phyloP scores from a whole-genome alignment of 2,113 vertebrate genomes.

The Tachysurus fulvidraco region DNA sequence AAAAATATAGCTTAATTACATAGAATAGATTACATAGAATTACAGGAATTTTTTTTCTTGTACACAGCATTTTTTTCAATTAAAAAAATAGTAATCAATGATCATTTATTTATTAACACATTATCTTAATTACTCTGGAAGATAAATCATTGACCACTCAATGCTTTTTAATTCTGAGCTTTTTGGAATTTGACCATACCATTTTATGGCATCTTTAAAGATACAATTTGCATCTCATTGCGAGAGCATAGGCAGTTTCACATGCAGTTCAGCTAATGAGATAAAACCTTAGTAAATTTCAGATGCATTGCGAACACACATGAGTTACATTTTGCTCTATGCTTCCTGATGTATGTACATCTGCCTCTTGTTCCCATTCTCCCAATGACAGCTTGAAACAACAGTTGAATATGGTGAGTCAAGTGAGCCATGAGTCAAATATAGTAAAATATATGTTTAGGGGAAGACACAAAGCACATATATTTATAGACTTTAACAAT shows the following conservation, averaged over 20 bases:
- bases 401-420: constrained; percentile 6
- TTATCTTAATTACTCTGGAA: neutral
- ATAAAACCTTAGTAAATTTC: constrained; percentile 44
- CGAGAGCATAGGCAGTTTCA: neutral
- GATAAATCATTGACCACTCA: neutral
- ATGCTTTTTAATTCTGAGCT: neutral
- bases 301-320: neutral
- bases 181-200: neutral
- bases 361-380: neutral
- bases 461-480: neutral
- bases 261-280: neutral
- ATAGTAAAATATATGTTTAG: constrained; percentile 21
- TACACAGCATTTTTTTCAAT: neutral
- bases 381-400: constrained; percentile 46
- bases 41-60: neutral
- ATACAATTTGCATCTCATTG: neutral
- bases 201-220: neutral
- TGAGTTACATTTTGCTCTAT: neutral
- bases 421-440: neutral
- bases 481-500: neutral
- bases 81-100: neutral
- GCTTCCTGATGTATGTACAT: neutral
- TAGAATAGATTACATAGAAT: no score
- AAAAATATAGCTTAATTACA: neutral
- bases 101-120: neutral